These are phyloP conservation scores for Tyrannus savana DNA, from an alignment of 2,113 vertebrate species.

Conservation along the genomic window DNA sequence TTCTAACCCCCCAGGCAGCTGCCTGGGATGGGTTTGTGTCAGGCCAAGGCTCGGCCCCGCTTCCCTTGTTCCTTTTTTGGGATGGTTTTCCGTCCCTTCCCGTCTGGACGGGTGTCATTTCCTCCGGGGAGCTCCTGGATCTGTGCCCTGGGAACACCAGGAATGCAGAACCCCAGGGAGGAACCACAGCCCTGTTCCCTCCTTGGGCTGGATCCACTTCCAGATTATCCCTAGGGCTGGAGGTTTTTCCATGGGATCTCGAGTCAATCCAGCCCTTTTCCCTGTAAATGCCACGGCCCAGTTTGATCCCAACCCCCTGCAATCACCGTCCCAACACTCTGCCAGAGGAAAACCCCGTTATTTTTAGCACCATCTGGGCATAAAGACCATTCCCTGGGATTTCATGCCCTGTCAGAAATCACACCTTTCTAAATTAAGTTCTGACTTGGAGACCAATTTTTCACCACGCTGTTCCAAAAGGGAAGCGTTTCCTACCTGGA, in stretches of 20 bases:
- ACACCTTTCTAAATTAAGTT: neutral
- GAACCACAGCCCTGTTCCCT: neutral
- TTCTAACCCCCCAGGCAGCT: neutral
- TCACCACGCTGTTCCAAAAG: no score
- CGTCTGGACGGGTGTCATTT: neutral
- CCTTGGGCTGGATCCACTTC: accelerated
- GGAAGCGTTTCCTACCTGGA: constrained; percentile 82
- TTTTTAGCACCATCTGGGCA: accelerated
- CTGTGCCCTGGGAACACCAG: neutral
- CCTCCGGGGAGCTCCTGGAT: neutral
- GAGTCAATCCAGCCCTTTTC: neutral
- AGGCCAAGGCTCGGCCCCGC: neutral
- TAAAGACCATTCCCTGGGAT: neutral
- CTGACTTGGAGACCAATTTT: neutral
- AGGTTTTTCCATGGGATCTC: neutral
- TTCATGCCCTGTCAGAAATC: neutral
- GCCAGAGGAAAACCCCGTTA: accelerated
- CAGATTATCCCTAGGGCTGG: accelerated
- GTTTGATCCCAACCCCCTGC: neutral
- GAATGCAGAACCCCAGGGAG: neutral
- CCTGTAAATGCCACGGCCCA: neutral
- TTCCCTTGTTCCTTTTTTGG: neutral
- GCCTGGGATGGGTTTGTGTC: neutral
- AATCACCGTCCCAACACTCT: accelerated
- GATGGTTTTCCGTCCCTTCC: neutral